These are phyloP conservation scores for Myioborus miniatus DNA, from an alignment of 2,797 vertebrate genomes.

Conservation along the genomic window DNA sequence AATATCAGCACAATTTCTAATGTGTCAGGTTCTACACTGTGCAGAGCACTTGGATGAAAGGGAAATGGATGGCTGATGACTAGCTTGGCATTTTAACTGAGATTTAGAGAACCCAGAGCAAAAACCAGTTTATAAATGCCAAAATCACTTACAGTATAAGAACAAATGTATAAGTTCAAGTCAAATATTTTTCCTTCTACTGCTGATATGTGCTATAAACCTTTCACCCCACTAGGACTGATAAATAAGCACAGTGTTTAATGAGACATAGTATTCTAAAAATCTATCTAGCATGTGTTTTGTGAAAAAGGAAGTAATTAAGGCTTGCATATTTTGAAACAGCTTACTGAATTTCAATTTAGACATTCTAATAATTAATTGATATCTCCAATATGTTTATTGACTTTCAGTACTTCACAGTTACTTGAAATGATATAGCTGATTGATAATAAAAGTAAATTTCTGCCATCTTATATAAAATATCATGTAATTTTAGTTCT, in stretches of 20 bases:
- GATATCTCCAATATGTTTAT: background rate
- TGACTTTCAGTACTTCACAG: background rate
- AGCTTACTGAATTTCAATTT: constrained; percentile 6
- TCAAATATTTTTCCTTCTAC: background rate
- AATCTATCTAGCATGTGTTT: background rate
- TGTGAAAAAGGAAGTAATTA: background rate
- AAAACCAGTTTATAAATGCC: constrained; percentile 25
- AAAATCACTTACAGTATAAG: background rate
- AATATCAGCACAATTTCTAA: constrained; percentile 8
- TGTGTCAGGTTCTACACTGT: background rate
- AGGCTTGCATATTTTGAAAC: background rate
- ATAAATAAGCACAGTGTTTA: background rate
- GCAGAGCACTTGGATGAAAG: constrained; percentile 31
- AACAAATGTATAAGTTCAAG: background rate
- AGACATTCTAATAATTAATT: background rate
- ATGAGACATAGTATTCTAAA: background rate
- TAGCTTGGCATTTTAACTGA: constrained; percentile 42
- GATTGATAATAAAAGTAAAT: background rate
- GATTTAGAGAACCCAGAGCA: constrained; percentile 46
- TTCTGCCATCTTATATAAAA: background rate
- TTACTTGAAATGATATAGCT: background rate
- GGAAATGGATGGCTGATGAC: constrained; percentile 35
- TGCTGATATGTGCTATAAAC: background rate
- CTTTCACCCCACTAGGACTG: background rate
- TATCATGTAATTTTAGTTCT: background rate